Conservation (phyloP, 2,113 vertebrate species). For the Triplophysa tibetana region DNA sequence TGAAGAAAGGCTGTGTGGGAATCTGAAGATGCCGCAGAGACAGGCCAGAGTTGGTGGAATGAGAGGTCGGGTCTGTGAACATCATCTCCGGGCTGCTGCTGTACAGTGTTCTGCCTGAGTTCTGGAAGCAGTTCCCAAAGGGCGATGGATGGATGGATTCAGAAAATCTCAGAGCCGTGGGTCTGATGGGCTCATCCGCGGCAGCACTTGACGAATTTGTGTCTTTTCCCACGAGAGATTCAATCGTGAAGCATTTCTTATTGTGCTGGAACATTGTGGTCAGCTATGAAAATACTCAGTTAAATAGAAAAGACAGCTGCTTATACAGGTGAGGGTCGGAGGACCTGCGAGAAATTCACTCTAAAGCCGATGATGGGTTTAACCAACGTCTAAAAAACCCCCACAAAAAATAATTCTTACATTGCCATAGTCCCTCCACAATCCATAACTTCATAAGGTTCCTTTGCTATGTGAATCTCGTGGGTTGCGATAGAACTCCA, state of each 20-base stretch:
- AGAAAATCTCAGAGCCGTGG: constrained; percentile 71
- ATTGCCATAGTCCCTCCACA: constrained; percentile 43
- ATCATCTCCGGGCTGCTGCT: constrained; percentile 70
- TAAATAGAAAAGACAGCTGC: background rate
- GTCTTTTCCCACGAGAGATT: constrained; percentile 79
- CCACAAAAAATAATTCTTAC: constrained; percentile 47
- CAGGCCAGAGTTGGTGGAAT: constrained; percentile 61
- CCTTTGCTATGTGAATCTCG: constrained; percentile 29
- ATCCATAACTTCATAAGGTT: constrained; percentile 63
- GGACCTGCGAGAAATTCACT: background rate
- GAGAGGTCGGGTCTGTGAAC: constrained; percentile 72
- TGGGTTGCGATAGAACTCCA: constrained; percentile 30
- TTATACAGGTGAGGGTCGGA: background rate
- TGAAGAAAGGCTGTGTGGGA: constrained; percentile 75
- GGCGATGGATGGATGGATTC: constrained; percentile 72
- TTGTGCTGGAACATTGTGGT: constrained; percentile 69
- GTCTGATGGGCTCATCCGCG: constrained; percentile 73
- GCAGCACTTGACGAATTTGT: constrained; percentile 55
- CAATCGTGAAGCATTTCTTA: constrained; percentile 76
- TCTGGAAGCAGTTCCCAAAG: constrained; percentile 76
- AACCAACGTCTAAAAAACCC: constrained; percentile 28
- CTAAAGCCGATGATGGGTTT: background rate
- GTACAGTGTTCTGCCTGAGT: constrained; percentile 72
- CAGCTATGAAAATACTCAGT: background rate
- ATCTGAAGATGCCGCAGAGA: constrained; percentile 75